Evolutionary conservation across 2,888 invertebrate genomes (phyloP), one percentile per base, ranked within the genome.

Genomic region (Aphodius granarius): DNA sequence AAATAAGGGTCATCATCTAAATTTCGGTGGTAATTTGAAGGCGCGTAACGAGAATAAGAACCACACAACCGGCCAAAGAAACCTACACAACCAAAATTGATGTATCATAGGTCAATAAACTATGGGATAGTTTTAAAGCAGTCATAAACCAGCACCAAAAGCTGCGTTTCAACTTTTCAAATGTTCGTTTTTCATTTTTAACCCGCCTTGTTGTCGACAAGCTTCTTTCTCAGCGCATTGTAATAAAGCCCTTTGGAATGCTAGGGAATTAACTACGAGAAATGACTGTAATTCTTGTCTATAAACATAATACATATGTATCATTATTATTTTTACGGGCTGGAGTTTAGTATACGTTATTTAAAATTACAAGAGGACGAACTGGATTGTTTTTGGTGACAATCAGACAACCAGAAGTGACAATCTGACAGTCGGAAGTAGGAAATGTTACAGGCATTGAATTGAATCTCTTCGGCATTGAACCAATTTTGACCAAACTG

Each of bases 81-180:
- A 74, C 77, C 73, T 72, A 77, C 78, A 79, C 79, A 80, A 80
- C 78, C 79, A 75, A 80, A 80, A 79, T 77, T 79, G 79, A 78
- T 78, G 80, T 80, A 78, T 74, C 80, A 80, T 80, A 80, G 80
- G 80, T 80, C 80, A 80, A 80, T 77, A 80, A 80, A 80, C 80
- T 79, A 79, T 43, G 13, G 43, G 43, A 43, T 43, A 43, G 43
- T 43, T 43, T 68, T 68, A 68, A 13, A 20, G 68, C 68, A n/a
- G 2, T 68, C 21, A 21, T 20, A 20, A 68, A 20, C 20, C 20
- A n/a, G 43, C 13, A 43, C n/a, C 20, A 20, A 68, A 68, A 20
- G 22, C n/a, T 68, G 6, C 68, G 20, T 68, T 43, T 43, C 43
- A 43, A 13, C 9, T 43, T n/a, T 68, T 19, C 20, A 17, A 68